Base-by-base conservation (phyloP, 2,797 vertebrate genomes). In the Acanthopagrus latus region DNA sequence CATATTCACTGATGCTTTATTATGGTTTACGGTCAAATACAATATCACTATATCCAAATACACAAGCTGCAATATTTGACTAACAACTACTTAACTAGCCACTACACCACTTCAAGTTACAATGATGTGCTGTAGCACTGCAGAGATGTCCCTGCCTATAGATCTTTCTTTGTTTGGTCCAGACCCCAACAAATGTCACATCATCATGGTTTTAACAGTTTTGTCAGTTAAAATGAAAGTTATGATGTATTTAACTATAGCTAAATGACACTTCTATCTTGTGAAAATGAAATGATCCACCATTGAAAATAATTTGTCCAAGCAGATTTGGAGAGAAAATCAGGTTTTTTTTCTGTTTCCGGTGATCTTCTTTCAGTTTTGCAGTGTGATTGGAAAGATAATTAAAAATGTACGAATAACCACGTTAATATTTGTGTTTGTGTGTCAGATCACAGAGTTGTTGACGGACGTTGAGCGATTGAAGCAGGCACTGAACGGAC, bases 381-480 rank as follows among this genome's bases (percentile, higher is more conserved):
- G 7, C 25, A 5, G 2, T 41, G 7, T 9, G 63, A 7, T 29
- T 70, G 23, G 46, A 55, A 7, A 64, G 57, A 14, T 44, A 1
- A 54, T 56, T 48, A 50, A 64, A 62, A 9, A 46, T 7, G 16
- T n/a, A 5, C 17, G 38, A 44, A 33, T 21, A 14, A 29, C 14
- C 23, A 69, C 5, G 12, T 27, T 2, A 38, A 71, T 38, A 20
- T 57, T 16, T 51, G 13, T 58, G 21, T 63, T 27, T 65, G 48
- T 84, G 44, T 76, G 13, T 86, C 91, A 99, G 98, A 99, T 99
- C 91, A 97, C 96, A 0, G 97, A 98, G 90, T 93, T 99, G 90
- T 94, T 99, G 75, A 97, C 93, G 2, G 98, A 99, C 0, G 97
- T 98, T 10, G 98, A 99, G 90, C 92, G 96, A 47, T 87, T 99